Evolutionary conservation across 1,140 invertebrate species (phyloP).

Genomic region (Acromyrmex charruanus): DNA sequence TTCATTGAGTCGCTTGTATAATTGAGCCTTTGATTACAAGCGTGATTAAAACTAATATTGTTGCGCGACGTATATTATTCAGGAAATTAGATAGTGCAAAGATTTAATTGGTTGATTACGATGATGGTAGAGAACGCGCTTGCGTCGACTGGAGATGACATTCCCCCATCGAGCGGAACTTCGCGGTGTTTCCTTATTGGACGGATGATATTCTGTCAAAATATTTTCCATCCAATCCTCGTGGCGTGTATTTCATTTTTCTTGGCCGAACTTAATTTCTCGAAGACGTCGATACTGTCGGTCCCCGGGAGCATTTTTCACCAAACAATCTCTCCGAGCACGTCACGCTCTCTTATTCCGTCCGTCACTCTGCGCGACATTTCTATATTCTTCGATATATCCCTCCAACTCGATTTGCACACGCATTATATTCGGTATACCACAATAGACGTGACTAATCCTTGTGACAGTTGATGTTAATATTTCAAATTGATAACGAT

Average conservation of each 20-base stretch:
- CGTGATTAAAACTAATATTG: conserved; percentile 55
- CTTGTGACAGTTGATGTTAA: conserved; percentile 21
- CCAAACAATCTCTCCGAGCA: conserved; percentile 50
- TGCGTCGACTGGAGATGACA: conserved; percentile 14
- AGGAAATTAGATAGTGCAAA: conserved; percentile 62
- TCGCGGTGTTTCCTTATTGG: conserved; percentile 9
- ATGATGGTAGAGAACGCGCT: neutral
- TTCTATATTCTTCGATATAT: conserved; percentile 45
- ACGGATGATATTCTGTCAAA: conserved; percentile 52
- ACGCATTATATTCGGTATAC: neutral
- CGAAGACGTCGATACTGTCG: conserved; percentile 53
- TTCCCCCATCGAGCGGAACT: conserved; percentile 6
- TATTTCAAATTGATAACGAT: neutral
- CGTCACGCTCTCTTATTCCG: conserved; percentile 32
- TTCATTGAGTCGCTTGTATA: conserved; percentile 10
- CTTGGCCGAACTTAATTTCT: conserved; percentile 69
- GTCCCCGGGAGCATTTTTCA: conserved; percentile 30
- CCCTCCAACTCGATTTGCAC: conserved; percentile 25
- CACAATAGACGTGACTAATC: neutral
- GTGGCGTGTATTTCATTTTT: conserved; percentile 67
- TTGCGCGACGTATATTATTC: conserved; percentile 57
- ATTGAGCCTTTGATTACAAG: conserved; percentile 14
- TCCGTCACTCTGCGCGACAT: conserved; percentile 32
- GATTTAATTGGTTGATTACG: conserved; percentile 69
- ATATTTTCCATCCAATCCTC: conserved; percentile 55